Evolutionary conservation across 35 echinoderm and acorn worm species (phyloP).

Genomic region (Ptychodera flava): DNA sequence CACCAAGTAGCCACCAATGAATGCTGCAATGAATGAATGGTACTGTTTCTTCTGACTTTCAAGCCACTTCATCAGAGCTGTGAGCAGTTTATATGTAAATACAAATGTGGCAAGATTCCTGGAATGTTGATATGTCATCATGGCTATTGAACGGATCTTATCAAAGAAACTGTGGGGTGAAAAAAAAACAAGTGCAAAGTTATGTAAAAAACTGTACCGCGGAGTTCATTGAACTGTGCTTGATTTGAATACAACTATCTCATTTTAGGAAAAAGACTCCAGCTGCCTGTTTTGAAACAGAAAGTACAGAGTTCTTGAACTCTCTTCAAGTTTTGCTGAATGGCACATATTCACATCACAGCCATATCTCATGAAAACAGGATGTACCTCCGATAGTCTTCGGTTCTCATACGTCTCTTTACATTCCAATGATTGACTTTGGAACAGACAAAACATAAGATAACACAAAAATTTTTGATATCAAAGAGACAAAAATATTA

Average conservation of each 20-base stretch:
- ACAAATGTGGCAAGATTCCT: conserved; percentile 91
- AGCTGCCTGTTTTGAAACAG: background rate
- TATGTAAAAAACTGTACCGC: too few species aligned
- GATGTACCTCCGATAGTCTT: too few species aligned
- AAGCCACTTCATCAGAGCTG: conserved; percentile 48
- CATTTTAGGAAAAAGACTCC: background rate
- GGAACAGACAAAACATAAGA: background rate
- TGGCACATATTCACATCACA: conserved; percentile 2
- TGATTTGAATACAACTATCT: too few species aligned
- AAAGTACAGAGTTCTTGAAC: background rate
- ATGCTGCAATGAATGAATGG: conserved; percentile 78
- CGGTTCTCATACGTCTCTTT: too few species aligned
- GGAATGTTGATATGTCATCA: conserved; percentile 73
- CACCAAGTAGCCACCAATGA: conserved; percentile 80
- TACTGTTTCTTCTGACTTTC: conserved; percentile 54
- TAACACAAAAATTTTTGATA: background rate
- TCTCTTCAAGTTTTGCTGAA: background rate
- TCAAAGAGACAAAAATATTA: background rate
- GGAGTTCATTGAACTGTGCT: too few species aligned
- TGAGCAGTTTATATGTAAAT: conserved; percentile 79
- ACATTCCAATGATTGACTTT: too few species aligned
- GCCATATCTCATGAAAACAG: background rate
- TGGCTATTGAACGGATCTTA: conserved; percentile 63
- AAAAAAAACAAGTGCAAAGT: background rate
- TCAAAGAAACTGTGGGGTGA: conserved; percentile 49